Base-by-base conservation (phyloP, 2,888 invertebrate genomes). In the Teleiodes luculella region DNA sequence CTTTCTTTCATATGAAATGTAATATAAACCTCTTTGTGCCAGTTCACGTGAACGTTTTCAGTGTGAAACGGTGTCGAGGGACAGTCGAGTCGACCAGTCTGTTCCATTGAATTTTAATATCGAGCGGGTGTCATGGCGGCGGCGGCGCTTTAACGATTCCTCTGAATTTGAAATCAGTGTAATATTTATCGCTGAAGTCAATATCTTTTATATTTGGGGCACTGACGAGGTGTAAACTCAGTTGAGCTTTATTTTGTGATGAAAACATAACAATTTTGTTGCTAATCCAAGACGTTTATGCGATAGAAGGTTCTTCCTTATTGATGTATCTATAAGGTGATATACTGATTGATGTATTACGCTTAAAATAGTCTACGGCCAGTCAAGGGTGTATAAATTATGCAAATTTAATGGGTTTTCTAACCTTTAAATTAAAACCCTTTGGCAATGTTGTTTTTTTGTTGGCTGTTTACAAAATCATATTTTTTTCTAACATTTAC, bases 91-190 rank as follows among this genome's bases (percentile, higher is more conserved):
- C 45, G 28, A 0, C 30, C 30, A 49, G 41, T 49, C 13, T 41
- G 49, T 49, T 41, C 54, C 54, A 54, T 53, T 43, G 54, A 54
- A 54, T 54, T 43, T 43, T 43, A 54, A 54, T 43, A 35, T 35
- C n/a, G n/a, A 33, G 5, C 33, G 24, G 24, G 20, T 11, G 16
- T 18, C 39, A n/a, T n/a, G 39, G 18, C 39, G 4, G 18, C 11
- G 18, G 18, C 39, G 39, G n/a, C 35, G 35, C 1, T 10, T 35
- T 35, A 35, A 10, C 35, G n/a, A 35, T 35, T 35, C 35, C 35
- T 35, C 35, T 35, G 35, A 35, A 35, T 35, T n/a, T n/a, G 4
- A 35, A 35, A n/a, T 35, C 35, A 41, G 39, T 41, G 11, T 35
- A 41, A 20, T 8, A 41, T 41, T 41, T 10, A 41, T 16, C 16